Evolutionary conservation across 2,888 invertebrate species (phyloP).

Genomic region (Drosophila affinis): DNA sequence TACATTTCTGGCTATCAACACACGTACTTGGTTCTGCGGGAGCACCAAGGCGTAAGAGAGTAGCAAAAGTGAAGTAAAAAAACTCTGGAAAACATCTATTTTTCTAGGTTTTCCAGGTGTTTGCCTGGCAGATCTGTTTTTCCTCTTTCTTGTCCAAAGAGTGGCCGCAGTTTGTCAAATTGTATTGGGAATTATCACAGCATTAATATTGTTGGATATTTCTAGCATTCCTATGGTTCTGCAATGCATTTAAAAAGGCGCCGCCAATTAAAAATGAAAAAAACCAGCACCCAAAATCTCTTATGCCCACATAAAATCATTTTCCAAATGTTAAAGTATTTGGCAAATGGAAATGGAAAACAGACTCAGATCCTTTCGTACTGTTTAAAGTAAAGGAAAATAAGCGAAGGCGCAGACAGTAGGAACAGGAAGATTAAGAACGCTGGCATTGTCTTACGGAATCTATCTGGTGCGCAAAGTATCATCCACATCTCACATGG

Average conservation of each 20-base stretch:
- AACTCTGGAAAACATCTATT: too few species aligned
- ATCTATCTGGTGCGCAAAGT: conserved; percentile 26
- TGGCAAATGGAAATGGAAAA: conserved; percentile 42
- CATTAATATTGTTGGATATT: not conserved
- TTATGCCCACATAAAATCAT: too few species aligned
- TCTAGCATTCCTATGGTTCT: conserved; percentile 12
- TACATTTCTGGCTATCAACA: too few species aligned
- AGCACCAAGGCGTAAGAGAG: too few species aligned
- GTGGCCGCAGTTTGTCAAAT: conserved; percentile 58
- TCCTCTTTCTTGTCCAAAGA: not conserved
- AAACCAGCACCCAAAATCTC: not conserved
- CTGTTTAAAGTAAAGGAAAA: not conserved
- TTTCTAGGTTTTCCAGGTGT: too few species aligned
- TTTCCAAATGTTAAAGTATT: too few species aligned
- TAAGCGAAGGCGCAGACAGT: not conserved
- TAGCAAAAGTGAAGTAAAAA: too few species aligned
- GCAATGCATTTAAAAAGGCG: not conserved
- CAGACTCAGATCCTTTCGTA: conserved; percentile 36
- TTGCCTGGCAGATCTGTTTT: too few species aligned
- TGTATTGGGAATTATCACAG: conserved; percentile 59
- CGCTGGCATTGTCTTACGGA: conserved; percentile 54
- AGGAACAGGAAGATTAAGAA: conserved; percentile 40
- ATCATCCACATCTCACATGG: conserved; percentile 45
- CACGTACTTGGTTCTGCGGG: too few species aligned
- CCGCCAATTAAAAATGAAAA: too few species aligned